These are phyloP conservation scores for Plectrocnemia conspersa DNA, from an alignment of 1,140 invertebrate species.

Conservation along the genomic window DNA sequence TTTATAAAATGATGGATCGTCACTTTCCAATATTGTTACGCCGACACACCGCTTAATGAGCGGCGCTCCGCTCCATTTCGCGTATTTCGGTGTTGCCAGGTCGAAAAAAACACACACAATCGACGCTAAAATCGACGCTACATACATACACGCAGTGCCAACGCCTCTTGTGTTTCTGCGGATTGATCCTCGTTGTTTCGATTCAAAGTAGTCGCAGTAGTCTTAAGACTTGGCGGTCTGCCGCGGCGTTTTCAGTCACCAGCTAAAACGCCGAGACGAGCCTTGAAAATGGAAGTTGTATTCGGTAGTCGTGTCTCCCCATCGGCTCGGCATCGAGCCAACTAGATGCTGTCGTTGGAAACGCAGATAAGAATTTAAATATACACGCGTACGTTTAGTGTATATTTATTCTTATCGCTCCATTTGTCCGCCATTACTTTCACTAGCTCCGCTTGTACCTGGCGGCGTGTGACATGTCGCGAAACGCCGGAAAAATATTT, in stretches of 20 bases:
- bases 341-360: slow-evolving; percentile 1
- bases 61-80: no score
- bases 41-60: no score
- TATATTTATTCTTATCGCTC: slow-evolving; percentile 9
- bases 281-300: slow-evolving; percentile 9
- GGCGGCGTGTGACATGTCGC: no score
- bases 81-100: no score
- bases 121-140: no score
- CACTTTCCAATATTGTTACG: no score
- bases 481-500: no score
- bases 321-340: background rate
- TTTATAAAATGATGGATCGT: no score
- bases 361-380: slow-evolving; percentile 7
- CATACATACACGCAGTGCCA: background rate
- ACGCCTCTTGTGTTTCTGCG: background rate
- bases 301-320: background rate
- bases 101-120: no score
- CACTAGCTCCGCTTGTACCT: no score
- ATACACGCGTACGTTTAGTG: background rate
- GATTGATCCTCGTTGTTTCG: slow-evolving; percentile 2
- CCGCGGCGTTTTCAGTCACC: slow-evolving; percentile 4
- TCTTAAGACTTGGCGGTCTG: background rate
- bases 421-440: slow-evolving; percentile 1
- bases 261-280: slow-evolving; percentile 4
- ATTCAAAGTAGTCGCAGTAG: background rate